Percentiles rank a stretch among this genome's conserved stretches.
Evolutionary conservation across 2,888 invertebrate species (phyloP).

Genomic region (Hydriomena furcata): DNA sequence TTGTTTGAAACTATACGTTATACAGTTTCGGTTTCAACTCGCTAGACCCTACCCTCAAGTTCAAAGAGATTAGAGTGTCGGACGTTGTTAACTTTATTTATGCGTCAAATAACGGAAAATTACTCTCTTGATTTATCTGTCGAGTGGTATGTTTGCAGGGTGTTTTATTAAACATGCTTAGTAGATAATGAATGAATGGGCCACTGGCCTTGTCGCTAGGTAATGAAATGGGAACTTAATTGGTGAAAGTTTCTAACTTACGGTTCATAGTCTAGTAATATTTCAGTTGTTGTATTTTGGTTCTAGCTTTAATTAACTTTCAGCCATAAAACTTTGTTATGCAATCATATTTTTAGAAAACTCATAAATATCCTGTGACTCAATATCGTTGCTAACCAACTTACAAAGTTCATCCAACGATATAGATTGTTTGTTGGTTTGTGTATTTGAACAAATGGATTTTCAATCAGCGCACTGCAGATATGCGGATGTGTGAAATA

Average conservation of each 20-base stretch:
- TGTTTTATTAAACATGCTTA: slow-evolving; percentile 18
- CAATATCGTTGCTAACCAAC: neutral
- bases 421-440: slow-evolving; percentile 32
- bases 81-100: slow-evolving; percentile 19
- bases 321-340: too few species aligned
- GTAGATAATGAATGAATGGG: slow-evolving; percentile 43
- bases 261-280: too few species aligned
- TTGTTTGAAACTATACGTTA: slow-evolving; percentile 5
- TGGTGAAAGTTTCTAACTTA: neutral
- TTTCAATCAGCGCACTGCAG: slow-evolving; percentile 28
- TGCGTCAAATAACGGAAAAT: slow-evolving; percentile 35
- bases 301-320: too few species aligned
- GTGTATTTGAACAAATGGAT: slow-evolving; percentile 35
- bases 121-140: slow-evolving; percentile 35
- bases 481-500: slow-evolving; percentile 14
- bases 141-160: slow-evolving; percentile 32
- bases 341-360: too few species aligned
- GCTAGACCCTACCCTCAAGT: slow-evolving; percentile 10
- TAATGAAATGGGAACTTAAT: slow-evolving; percentile 5
- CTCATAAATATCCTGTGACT: neutral
- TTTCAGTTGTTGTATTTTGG: too few species aligned
- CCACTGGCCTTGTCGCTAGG: slow-evolving; percentile 22
- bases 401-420: neutral
- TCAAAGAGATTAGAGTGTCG: slow-evolving; percentile 21
- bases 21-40: slow-evolving; percentile 6